Conservation (phyloP, 1,140 invertebrate genomes). For the Gyrodactylus salaris region DNA sequence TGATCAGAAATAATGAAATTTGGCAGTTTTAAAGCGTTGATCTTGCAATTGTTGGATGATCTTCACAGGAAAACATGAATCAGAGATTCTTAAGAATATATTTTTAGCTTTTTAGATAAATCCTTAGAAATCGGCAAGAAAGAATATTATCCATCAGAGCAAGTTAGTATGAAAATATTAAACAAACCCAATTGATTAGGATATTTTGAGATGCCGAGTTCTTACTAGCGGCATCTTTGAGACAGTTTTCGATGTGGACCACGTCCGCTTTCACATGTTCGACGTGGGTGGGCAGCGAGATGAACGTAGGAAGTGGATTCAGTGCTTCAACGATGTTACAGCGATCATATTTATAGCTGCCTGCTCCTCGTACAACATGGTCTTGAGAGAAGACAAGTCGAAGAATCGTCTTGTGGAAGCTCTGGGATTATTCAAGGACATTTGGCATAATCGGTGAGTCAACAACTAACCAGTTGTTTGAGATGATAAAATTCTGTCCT, state of each 20-base stretch:
- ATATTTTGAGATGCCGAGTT: constrained; percentile 52
- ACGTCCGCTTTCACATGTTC: constrained; percentile 99
- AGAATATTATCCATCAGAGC: background rate
- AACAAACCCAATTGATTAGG: background rate
- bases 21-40: too few relatives aligned
- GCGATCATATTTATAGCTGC: constrained; percentile 98
- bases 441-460: constrained; percentile 84
- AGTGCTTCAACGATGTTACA: constrained; percentile 98
- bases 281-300: constrained; percentile 95
- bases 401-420: constrained; percentile 87
- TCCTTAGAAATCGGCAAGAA: background rate
- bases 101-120: constrained; percentile 5
- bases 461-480: too few relatives aligned
- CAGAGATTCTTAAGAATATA: too few relatives aligned
- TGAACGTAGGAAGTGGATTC: constrained; percentile 96
- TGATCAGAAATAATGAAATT: too few relatives aligned
- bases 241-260: constrained; percentile 92
- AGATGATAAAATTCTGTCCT: too few relatives aligned
- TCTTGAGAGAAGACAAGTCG: constrained; percentile 80
- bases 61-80: too few relatives aligned
- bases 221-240: constrained; percentile 98
- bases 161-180: background rate
- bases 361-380: constrained; percentile 95
- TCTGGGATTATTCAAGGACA: constrained; percentile 90
- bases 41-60: too few relatives aligned